phyloP scores from a whole-genome alignment of 2,888 invertebrate genomes.

The Troides oblongomaculatus region DNA sequence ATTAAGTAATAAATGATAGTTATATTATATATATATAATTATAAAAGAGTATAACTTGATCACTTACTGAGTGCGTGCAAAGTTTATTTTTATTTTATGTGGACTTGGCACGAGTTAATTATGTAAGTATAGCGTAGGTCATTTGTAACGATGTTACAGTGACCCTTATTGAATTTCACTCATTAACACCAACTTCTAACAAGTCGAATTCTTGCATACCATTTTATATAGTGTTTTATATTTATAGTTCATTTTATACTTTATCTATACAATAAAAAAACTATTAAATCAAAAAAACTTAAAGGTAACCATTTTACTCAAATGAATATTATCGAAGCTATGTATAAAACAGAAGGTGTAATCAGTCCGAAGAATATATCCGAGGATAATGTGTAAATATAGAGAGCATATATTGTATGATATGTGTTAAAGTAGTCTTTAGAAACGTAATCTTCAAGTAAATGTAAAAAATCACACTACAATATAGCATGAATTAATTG shows the following conservation, averaged over 20 bases:
- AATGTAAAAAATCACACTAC: not conserved
- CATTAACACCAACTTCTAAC: constrained; percentile 18
- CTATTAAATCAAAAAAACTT: too few species aligned
- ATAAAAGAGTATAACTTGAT: constrained; percentile 6
- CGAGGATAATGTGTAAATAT: not conserved
- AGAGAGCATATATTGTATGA: not conserved
- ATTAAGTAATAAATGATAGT: too few species aligned
- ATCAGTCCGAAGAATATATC: too few species aligned
- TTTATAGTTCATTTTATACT: too few species aligned
- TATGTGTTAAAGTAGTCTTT: not conserved
- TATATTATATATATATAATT: not conserved
- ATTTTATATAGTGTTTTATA: not conserved
- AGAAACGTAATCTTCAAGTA: not conserved
- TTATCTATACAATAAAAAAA: too few species aligned
- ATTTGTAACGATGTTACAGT: constrained; percentile 55
- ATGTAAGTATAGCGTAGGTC: constrained; percentile 69
- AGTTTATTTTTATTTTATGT: constrained; percentile 29
- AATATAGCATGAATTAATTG: not conserved
- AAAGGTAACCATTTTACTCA: too few species aligned
- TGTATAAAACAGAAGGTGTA: too few species aligned
- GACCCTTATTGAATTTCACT: constrained; percentile 48
- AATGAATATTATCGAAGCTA: too few species aligned
- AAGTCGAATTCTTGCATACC: not conserved
- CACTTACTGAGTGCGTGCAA: constrained; percentile 18
- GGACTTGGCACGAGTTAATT: constrained; percentile 48